Percentiles rank a stretch among this genome's conserved stretches.
phyloP scores from a whole-genome alignment of 2,797 vertebrate genomes.

The Coilia nasus region DNA sequence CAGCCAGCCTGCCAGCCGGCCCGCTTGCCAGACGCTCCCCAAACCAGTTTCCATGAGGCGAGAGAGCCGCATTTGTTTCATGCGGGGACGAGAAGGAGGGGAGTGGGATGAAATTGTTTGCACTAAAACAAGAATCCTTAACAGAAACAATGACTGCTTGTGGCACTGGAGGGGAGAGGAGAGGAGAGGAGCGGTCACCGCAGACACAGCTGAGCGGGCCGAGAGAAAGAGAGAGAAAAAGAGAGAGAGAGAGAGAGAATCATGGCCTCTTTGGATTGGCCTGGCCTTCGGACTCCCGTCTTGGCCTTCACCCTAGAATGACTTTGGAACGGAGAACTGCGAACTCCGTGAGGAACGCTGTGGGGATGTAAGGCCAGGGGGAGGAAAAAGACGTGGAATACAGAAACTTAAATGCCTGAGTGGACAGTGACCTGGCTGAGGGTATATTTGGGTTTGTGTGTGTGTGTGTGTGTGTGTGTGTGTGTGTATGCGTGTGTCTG shows the following conservation, averaged over 20 bases:
- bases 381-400: conserved; percentile 7
- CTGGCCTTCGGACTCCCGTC: background rate
- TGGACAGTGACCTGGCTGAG: conserved; percentile 3
- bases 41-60: too few relatives aligned
- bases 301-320: background rate
- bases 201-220: too few relatives aligned
- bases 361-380: background rate
- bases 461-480: background rate
- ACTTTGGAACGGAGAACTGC: background rate
- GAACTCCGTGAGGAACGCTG: background rate
- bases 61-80: too few relatives aligned
- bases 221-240: too few relatives aligned
- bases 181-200: too few relatives aligned
- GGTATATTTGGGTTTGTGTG: conserved; percentile 9
- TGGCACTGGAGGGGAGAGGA: background rate
- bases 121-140: conserved; percentile 36
- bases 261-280: background rate
- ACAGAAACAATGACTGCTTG: conserved; percentile 9
- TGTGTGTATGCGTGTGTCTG: conserved; percentile 6
- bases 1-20: too few relatives aligned
- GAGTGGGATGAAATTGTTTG: conserved; percentile 23
- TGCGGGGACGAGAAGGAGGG: too few relatives aligned
- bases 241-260: too few relatives aligned
- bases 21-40: too few relatives aligned
- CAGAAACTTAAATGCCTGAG: background rate